These are phyloP conservation scores for Rambutsinella grinnellia DNA, from an alignment of 2,888 invertebrate species.

Conservation along the genomic window DNA sequence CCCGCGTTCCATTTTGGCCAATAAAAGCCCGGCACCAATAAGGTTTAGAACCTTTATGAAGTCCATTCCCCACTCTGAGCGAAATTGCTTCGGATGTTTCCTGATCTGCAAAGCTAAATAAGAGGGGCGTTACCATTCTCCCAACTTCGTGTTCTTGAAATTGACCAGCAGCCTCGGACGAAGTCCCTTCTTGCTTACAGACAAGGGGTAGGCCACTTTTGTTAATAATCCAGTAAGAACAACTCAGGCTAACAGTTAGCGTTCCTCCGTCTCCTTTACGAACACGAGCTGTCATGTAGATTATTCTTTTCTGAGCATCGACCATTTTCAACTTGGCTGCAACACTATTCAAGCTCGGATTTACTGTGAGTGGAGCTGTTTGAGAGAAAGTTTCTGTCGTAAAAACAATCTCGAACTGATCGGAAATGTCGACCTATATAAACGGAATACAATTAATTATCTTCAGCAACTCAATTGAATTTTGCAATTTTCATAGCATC, in stretches of 20 bases:
- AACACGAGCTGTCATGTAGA: slow-evolving; percentile 82
- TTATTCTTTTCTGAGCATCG: slow-evolving; percentile 79
- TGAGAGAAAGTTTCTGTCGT: slow-evolving; percentile 87
- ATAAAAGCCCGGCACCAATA: slow-evolving; percentile 92
- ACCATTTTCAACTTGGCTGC: slow-evolving; percentile 80
- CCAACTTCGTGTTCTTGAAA: slow-evolving; percentile 91
- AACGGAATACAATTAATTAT: slow-evolving; percentile 25
- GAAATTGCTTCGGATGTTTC: slow-evolving; percentile 82
- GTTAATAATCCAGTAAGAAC: slow-evolving; percentile 95
- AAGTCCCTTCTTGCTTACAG: slow-evolving; percentile 89
- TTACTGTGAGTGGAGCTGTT: slow-evolving; percentile 75
- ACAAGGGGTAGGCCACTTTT: slow-evolving; percentile 96
- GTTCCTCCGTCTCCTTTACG: slow-evolving; percentile 75
- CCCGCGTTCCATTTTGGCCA: slow-evolving; percentile 83
- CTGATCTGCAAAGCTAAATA: slow-evolving; percentile 93
- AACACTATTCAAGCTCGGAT: slow-evolving; percentile 71
- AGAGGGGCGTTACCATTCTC: slow-evolving; percentile 88
- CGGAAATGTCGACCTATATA: slow-evolving; percentile 80
- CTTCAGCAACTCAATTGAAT: too few relatives aligned
- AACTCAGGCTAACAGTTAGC: slow-evolving; percentile 72
- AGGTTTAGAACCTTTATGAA: slow-evolving; percentile 72
- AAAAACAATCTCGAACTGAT: slow-evolving; percentile 80
- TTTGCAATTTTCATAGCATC: neutral
- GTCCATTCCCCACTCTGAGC: slow-evolving; percentile 79
- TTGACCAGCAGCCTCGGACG: slow-evolving; percentile 84